Base-by-base conservation (phyloP, 2,888 invertebrate species). In the Tipula unca region DNA sequence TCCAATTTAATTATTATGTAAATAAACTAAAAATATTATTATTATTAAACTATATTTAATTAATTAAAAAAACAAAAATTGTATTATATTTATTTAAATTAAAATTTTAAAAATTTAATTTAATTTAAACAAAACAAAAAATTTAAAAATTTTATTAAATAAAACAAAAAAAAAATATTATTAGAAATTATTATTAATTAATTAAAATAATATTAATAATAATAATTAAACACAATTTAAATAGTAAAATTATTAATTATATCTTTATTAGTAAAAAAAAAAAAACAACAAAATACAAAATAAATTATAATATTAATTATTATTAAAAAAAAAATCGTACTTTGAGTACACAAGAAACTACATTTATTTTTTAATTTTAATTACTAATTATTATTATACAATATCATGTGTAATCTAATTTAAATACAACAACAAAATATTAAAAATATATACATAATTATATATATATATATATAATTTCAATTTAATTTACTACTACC, bases 31-130 rank as follows among this genome's bases (percentile, higher is more conserved):
- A 69, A 39, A 39, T 39, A 39, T 39, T 39, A 39, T 5, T 39
- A 48, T n/a, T n/a, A n/a, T 48, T 48, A 69, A 69, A 25, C 69
- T 69, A 69, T 69, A 69, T 69, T 69, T 69, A 69, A 69, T 69
- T 25, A 69, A 69, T 25, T 69, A 69, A 69, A n/a, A 17, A 48
- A 48, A 48, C 8, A 48, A 48, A 48, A 25, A 20, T 13, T 69
- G 69, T 69, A 69, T 69, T 69, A 69, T 69, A 69, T 69, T 69
- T 69, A 69, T 69, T 69, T 69, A 69, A 69, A 69, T 69, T 54
- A 54, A 54, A 54, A 54, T 54, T 54, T 54, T 54, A 17, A 48
- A 17, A 17, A 25, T 25, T 25, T 25, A 25, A 69, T 69, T 69
- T 69, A 69, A 48, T 48, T 48, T 14, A 48, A 48, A 48, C n/a